Evolutionary conservation across 35 echinoderm and acorn worm genomes (phyloP).

Genomic region (Ophiothrix spiculata): DNA sequence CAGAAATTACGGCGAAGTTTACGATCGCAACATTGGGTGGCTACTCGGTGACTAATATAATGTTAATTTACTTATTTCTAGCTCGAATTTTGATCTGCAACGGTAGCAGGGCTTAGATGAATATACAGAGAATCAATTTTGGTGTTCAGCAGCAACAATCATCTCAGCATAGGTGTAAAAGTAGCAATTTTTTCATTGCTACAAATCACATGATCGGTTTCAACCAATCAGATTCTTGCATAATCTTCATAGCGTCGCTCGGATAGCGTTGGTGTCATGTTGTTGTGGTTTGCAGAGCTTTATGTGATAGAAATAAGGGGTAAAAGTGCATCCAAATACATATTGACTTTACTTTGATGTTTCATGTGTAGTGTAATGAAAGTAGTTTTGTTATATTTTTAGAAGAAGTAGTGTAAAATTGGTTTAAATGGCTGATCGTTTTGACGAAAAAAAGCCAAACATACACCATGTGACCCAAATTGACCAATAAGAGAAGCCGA

Average conservation of each 20-base stretch:
- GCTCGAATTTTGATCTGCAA: too few species aligned
- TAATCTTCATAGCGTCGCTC: neutral
- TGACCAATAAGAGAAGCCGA: constrained; percentile 73
- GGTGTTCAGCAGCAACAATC: too few species aligned
- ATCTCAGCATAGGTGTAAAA: too few species aligned
- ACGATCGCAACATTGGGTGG: neutral
- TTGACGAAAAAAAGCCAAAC: constrained; percentile 38
- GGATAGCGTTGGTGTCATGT: neutral
- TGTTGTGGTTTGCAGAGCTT: neutral
- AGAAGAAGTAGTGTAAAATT: neutral
- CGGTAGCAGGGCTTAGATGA: too few species aligned
- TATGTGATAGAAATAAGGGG: neutral
- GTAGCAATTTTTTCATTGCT: too few species aligned
- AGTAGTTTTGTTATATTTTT: neutral
- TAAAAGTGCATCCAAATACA: neutral
- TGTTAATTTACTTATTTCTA: too few species aligned
- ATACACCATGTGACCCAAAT: constrained; percentile 84
- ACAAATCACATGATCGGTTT: constrained; percentile 22
- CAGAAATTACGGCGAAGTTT: neutral
- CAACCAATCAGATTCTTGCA: constrained; percentile 27
- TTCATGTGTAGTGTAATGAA: neutral
- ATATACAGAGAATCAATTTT: too few species aligned
- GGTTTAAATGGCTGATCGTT: neutral
- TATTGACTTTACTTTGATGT: neutral
- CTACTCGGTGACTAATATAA: neutral